Percentiles rank a stretch among this genome's conserved stretches.
Conservation (phyloP, 2,797 vertebrate species). For the Poecile montanus region DNA sequence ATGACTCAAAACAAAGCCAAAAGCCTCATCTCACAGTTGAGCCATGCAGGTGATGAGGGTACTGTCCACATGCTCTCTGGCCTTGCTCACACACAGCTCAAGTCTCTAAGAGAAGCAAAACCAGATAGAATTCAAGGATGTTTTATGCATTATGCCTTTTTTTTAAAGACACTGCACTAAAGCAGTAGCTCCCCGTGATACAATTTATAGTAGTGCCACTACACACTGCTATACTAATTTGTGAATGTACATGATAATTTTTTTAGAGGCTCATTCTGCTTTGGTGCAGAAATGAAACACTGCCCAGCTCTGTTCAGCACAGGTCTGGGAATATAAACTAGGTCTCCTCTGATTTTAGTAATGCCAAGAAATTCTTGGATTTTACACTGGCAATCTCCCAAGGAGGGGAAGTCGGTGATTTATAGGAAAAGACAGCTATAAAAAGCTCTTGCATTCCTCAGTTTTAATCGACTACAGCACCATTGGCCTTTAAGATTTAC, state of each 20-base stretch:
- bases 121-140: not conserved
- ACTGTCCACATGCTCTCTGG: not conserved
- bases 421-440: slow-evolving; percentile 61
- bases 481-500: slow-evolving; percentile 26
- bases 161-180: not conserved
- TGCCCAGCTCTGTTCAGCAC: not conserved
- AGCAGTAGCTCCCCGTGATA: not conserved
- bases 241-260: not conserved
- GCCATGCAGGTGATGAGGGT: not conserved
- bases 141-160: not conserved
- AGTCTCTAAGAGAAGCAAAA: not conserved
- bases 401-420: slow-evolving; percentile 38
- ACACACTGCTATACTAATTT: not conserved
- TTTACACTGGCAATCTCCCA: slow-evolving; percentile 59
- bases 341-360: slow-evolving; percentile 16
- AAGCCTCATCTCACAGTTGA: not conserved
- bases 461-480: slow-evolving; percentile 58
- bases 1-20: not conserved
- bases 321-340: slow-evolving; percentile 48
- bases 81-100: not conserved
- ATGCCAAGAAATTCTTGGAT: slow-evolving; percentile 63
- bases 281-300: slow-evolving; percentile 13
- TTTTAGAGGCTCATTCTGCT: not conserved
- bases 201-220: not conserved
- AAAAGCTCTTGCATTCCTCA: slow-evolving; percentile 55